Evolutionary conservation across 2,113 vertebrate species (phyloP).

Genomic region (Oxyruncus cristatus): DNA sequence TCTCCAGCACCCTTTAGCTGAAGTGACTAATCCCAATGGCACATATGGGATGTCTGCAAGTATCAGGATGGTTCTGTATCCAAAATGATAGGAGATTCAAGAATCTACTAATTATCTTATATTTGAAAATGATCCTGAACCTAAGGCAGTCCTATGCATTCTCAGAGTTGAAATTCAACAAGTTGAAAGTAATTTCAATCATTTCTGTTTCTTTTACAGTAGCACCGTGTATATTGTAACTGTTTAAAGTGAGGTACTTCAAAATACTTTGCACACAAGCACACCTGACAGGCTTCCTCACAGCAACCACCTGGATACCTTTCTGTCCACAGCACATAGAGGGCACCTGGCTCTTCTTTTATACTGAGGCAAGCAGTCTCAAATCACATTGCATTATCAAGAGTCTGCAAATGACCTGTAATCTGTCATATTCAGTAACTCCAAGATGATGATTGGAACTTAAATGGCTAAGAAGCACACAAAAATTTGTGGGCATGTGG

Average conservation of each 20-base stretch:
- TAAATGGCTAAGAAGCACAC: neutral
- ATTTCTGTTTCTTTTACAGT: neutral
- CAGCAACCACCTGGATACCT: neutral
- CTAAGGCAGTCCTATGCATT: neutral
- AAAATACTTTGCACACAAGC: neutral
- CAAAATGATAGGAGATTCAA: neutral
- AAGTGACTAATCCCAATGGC: neutral
- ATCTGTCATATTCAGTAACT: neutral
- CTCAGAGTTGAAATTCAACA: neutral
- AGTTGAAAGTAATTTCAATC: too few relatives aligned
- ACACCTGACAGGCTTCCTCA: neutral
- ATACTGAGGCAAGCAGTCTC: neutral
- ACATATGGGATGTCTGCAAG: neutral
- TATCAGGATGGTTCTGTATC: neutral
- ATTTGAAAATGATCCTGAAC: neutral
- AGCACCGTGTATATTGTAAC: neutral
- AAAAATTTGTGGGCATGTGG: neutral
- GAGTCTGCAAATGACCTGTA: neutral
- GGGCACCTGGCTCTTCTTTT: neutral
- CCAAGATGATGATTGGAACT: neutral
- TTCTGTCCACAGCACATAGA: neutral
- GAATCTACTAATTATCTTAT: neutral
- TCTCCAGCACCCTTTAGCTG: neutral
- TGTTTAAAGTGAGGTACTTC: neutral
- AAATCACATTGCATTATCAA: neutral